phyloP scores from a whole-genome alignment of 64 coral and sea anemone species.

The Orbicella faveolata region DNA sequence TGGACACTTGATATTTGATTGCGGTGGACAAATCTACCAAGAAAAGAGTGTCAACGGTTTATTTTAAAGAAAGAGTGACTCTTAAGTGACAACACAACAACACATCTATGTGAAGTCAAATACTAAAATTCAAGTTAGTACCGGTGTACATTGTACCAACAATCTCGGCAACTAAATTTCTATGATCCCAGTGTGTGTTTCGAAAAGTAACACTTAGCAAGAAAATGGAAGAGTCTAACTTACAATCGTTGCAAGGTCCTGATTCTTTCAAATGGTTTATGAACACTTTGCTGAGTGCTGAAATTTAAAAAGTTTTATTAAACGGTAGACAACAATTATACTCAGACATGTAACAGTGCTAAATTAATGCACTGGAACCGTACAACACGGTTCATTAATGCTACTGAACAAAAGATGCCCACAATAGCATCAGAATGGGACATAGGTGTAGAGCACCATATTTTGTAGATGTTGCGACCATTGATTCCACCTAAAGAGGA shows the following conservation, averaged over 20 bases:
- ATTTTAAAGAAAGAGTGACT: background rate
- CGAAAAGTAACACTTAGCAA: background rate
- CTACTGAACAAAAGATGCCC: background rate
- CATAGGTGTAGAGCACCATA: too few relatives aligned
- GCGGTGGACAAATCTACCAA: conserved; percentile 63
- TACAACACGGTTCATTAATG: background rate
- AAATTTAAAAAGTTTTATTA: background rate
- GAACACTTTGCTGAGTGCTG: conserved; percentile 67
- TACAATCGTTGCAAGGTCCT: conserved; percentile 61
- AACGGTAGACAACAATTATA: too few relatives aligned
- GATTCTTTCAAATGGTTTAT: conserved; percentile 79
- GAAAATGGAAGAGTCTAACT: background rate
- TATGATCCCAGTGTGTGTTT: background rate
- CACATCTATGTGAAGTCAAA: too few relatives aligned
- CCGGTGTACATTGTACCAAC: too few relatives aligned
- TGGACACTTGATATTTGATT: conserved; percentile 57
- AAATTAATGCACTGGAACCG: too few relatives aligned
- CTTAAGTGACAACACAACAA: too few relatives aligned
- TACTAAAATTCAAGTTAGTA: too few relatives aligned
- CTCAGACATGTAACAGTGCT: background rate
- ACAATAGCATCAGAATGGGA: too few relatives aligned
- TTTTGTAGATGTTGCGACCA: too few relatives aligned
- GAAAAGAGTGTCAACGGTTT: background rate
- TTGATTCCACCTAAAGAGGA: too few relatives aligned
- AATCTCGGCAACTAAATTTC: background rate